A percentile compares a stretch with the other conserved stretches of the same genome.
Evolutionary conservation across 2,888 invertebrate species (phyloP).

Genomic region (Lithophane semibrunnea): DNA sequence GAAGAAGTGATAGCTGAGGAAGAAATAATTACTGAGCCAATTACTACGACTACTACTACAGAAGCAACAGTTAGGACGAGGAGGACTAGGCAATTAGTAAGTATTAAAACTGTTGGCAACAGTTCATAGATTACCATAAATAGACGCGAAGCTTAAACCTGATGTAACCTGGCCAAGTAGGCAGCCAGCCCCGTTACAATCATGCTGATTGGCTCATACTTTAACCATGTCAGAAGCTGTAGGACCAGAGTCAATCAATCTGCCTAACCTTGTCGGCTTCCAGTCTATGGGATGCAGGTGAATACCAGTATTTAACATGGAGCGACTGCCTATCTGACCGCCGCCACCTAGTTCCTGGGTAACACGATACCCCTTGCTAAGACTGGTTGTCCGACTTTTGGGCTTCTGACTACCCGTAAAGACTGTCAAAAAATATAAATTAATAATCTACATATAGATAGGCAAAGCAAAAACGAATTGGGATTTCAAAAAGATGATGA

Average conservation of each 20-base stretch:
- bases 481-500: not conserved
- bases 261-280: not conserved
- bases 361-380: no score
- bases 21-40: not conserved
- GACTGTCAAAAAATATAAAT: not conserved
- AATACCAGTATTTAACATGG: no score
- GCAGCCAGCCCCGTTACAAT: not conserved
- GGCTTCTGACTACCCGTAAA: no score
- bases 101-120: not conserved
- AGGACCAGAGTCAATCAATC: not conserved
- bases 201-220: no score
- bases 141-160: not conserved
- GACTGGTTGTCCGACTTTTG: no score
- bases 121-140: not conserved
- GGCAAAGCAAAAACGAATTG: not conserved
- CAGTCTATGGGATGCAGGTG: no score
- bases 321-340: no score
- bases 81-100: constrained; percentile 42
- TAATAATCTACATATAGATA: not conserved
- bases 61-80: constrained; percentile 1
- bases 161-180: no score
- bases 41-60: no score
- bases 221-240: not conserved
- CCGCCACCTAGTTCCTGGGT: no score
- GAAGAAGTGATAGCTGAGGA: not conserved